These are phyloP conservation scores for Lacerta viridis DNA, from an alignment of 2,797 vertebrate genomes.

Conservation along the genomic window DNA sequence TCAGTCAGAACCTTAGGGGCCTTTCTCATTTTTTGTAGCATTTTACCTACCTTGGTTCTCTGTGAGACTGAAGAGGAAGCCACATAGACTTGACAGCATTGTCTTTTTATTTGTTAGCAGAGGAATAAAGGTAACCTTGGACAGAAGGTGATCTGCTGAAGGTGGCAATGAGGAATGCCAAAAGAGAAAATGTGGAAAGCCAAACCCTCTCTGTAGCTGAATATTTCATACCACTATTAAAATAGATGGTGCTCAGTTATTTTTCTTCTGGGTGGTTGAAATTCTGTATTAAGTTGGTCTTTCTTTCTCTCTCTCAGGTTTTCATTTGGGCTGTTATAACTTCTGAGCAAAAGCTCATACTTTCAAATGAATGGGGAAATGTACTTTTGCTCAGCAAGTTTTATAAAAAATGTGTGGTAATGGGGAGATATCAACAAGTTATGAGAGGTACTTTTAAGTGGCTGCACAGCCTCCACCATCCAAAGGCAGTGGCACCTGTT, in stretches of 20 bases:
- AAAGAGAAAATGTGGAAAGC: slow-evolving; percentile 22
- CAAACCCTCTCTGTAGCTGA: slow-evolving; percentile 15
- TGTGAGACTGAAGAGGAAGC: slow-evolving; percentile 12
- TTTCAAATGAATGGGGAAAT: neutral
- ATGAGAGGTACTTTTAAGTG: neutral
- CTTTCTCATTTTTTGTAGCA: slow-evolving; percentile 43
- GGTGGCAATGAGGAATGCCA: slow-evolving; percentile 8
- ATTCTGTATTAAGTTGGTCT: slow-evolving; percentile 9
- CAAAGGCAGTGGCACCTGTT: slow-evolving; percentile 3
- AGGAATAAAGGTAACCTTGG: neutral
- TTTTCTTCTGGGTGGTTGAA: slow-evolving; percentile 20
- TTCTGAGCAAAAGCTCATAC: slow-evolving; percentile 1
- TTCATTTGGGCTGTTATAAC: slow-evolving; percentile 13
- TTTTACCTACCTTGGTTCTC: slow-evolving; percentile 35
- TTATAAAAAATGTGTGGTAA: neutral
- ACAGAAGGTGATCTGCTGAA: neutral
- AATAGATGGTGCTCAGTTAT: slow-evolving; percentile 42
- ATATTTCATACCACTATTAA: slow-evolving; percentile 28
- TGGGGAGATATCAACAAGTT: neutral
- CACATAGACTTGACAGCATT: slow-evolving; percentile 14
- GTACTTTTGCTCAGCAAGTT: neutral
- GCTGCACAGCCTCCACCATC: neutral
- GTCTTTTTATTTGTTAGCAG: slow-evolving; percentile 6
- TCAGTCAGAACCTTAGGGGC: slow-evolving; percentile 23
- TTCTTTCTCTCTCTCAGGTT: neutral